Base-by-base conservation (phyloP, 1,140 invertebrate genomes). In the Procambarus virginalis region DNA sequence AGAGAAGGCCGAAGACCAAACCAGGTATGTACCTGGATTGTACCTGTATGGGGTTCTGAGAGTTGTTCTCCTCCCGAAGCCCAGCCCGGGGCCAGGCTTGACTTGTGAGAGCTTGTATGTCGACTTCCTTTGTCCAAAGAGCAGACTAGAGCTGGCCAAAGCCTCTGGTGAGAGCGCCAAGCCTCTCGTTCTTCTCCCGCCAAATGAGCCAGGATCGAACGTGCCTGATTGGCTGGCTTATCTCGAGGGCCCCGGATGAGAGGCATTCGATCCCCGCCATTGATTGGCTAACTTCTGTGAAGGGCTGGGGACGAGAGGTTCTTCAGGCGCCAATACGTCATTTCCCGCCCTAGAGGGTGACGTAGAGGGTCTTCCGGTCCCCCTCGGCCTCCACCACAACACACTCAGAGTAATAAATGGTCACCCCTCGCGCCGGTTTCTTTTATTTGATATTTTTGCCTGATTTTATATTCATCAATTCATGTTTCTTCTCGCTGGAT, bases 191-290 rank as follows among this genome's bases (percentile, higher is more conserved):
- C 79, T 75, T 88, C 79, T 17, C 46, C 49, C 48, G 46, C 79
- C 34, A 89, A 89, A 89, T 89, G 88, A 89, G 88, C 88, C 88
- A 22, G 88, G 88, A 84, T 84, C 81, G 88, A 88, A 84, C 88
- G 81, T 89, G 88, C 75, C 88, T 84, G 64, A 89, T 89, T 89
- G 88, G 88, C 88, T 84, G 76, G 81, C 81, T 89, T 84, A 89
- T 60, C 88, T 84, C 9, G 73, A 79, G 88, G 68, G 81, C 68
- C 73, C 88, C 58, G 79, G 79, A 84, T 84, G 81, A 89, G 88
- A 84, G 88, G 81, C 81, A 46, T 55, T 84, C 82, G 81, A 78
- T 84, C 81, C 81, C 12, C 51, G 51, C 88, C 82, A 51, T 14
- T 89, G 88, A 89, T 84, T 89, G 88, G 88, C 88, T 78, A 60